Base-by-base conservation (phyloP, 1,140 invertebrate genomes). In the Zophobas atratus region DNA sequence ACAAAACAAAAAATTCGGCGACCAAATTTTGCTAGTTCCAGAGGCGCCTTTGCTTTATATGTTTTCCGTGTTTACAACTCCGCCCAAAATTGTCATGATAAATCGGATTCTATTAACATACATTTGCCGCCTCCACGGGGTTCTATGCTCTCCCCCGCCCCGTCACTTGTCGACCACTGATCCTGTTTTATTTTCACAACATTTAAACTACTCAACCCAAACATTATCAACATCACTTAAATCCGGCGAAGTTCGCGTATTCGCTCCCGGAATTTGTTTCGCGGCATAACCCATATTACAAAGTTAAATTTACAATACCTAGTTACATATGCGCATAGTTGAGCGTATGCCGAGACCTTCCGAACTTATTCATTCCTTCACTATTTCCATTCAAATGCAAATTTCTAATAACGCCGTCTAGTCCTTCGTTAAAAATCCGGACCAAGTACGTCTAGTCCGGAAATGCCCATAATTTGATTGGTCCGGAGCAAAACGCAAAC, bases 261-360 rank as follows among this genome's bases (percentile, higher is more conserved):
- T 8, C 38, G 38, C 32, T n/a, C 43, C 33, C 43, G 39, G 38
- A 67, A 43, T 43, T 41, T 67, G 60, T 67, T 67, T 39, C 38
- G 39, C 35, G 39, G 60, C 36, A 55, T 39, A 60, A 60, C 35
- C 38, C 43, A 67, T 41, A 43, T 67, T 67, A 67, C 43, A 67
- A 67, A 67, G 38, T 67, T 67, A 67, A 67, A 67, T 67, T 67
- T 43, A 43, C 60, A 43, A 36, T 55, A 34, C 34, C 34, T 60
- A 67, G 60, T 67, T 67, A 67, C 60, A 33, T 67, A 67, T 67
- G 60, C 39, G 39, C 60, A 67, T 67, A 67, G n/a, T 43, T 67
- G 39, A n/a, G 38, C 43, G 60, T 67, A 39, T 67, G 60, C 39
- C 60, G 39, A 67, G 35, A 60, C 34, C 56, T 60, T 20, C 56